A percentile compares a stretch with the other conserved stretches of the same genome.
Conservation (phyloP, 2,113 vertebrate species). For the Ceyx melanurus region DNA sequence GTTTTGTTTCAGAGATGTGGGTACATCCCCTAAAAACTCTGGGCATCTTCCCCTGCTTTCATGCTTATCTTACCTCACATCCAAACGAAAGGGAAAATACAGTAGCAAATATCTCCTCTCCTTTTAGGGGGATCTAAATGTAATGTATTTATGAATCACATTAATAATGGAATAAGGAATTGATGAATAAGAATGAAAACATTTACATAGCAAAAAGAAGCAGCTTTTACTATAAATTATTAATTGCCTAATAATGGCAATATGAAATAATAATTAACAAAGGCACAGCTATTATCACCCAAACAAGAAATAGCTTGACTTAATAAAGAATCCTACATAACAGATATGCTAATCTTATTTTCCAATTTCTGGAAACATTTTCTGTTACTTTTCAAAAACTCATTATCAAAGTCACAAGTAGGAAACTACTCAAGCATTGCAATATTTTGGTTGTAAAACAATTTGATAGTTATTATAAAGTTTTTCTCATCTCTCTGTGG, state of each 20-base stretch:
- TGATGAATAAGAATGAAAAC: conserved; percentile 59
- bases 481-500: conserved; percentile 45
- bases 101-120: not conserved
- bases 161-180: conserved; percentile 65
- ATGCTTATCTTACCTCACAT: not conserved
- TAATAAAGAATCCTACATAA: conserved; percentile 33
- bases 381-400: conserved; percentile 68
- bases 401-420: conserved; percentile 62
- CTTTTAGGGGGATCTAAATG: conserved; percentile 8
- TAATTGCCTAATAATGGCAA: conserved; percentile 69
- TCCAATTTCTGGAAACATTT: conserved; percentile 57
- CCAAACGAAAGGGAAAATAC: not conserved
- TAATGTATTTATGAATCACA: conserved; percentile 52
- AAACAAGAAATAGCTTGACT: conserved; percentile 43
- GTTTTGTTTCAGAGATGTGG: not conserved
- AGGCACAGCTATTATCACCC: conserved; percentile 38
- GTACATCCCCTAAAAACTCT: not conserved
- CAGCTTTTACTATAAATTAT: conserved; percentile 62
- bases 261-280: conserved; percentile 75
- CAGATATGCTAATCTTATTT: conserved; percentile 47
- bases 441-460: conserved; percentile 66
- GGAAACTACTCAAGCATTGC: conserved; percentile 32
- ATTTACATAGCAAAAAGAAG: conserved; percentile 59
- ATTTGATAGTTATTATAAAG: conserved; percentile 65
- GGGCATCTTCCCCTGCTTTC: not conserved